Evolutionary conservation across 1,140 invertebrate genomes (phyloP).

Genomic region (Nylanderia fulva): DNA sequence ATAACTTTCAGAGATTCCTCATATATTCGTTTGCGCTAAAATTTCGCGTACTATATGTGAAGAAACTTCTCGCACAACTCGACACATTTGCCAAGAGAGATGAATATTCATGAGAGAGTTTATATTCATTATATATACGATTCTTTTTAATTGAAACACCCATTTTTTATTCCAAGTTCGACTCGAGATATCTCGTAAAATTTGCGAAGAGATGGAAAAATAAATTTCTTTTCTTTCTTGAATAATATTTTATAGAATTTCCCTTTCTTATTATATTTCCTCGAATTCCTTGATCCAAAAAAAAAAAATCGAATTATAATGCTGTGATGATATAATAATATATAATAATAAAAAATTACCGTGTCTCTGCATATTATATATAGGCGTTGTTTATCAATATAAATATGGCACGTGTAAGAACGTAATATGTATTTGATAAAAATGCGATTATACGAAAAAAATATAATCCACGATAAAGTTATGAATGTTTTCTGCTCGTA

Average conservation of each 20-base stretch:
- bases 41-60: background rate
- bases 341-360: too few relatives aligned
- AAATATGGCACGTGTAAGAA: background rate
- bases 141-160: background rate
- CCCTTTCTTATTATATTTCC: background rate
- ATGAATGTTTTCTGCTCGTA: background rate
- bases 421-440: background rate
- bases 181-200: background rate
- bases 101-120: background rate
- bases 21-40: background rate
- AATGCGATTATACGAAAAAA: background rate
- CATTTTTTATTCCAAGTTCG: background rate
- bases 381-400: background rate
- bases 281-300: background rate
- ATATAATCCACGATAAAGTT: slow-evolving; percentile 5
- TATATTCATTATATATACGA: background rate
- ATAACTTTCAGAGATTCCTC: background rate
- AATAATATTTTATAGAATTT: background rate
- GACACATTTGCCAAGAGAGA: background rate
- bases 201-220: background rate
- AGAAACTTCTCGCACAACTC: background rate
- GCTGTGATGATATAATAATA: too few relatives aligned
- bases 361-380: background rate
- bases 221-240: background rate
- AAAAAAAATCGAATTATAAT: too few relatives aligned